Evolutionary conservation across 1,140 invertebrate genomes (phyloP).

Genomic region (Lepidostoma basale): DNA sequence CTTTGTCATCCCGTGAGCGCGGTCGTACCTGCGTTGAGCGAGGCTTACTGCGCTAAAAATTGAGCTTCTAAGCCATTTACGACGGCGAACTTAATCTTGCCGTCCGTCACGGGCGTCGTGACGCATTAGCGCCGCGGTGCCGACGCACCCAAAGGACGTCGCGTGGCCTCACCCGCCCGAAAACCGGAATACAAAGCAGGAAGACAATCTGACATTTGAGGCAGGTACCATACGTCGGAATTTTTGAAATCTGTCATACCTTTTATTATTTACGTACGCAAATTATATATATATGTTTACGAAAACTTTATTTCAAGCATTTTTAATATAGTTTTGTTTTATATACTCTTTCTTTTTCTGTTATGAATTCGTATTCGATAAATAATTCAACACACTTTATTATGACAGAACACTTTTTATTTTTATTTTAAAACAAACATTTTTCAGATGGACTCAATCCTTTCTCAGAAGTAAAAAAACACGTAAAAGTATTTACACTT

Average conservation of each 20-base stretch:
- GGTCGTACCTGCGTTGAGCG: background rate
- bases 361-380: background rate
- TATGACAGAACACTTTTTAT: no score
- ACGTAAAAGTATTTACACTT: no score
- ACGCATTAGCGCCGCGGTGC: constrained; percentile 12
- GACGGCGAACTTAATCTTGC: constrained; percentile 25
- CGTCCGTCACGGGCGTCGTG: constrained; percentile 21
- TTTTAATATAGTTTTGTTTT: background rate
- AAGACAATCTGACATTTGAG: constrained; percentile 10
- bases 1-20: background rate
- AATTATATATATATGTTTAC: background rate
- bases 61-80: constrained; percentile 28
- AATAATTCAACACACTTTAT: background rate
- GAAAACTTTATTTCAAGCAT: background rate
- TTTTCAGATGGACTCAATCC: no score
- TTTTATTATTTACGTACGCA: no score
- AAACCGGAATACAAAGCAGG: constrained; percentile 8
- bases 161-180: background rate
- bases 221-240: constrained; percentile 5
- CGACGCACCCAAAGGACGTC: background rate
- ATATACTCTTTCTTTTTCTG: no score
- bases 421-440: no score
- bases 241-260: no score
- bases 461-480: no score
- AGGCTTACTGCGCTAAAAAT: constrained; percentile 16